phyloP scores from a whole-genome alignment of 2,888 invertebrate genomes.

The Gari tellinella region DNA sequence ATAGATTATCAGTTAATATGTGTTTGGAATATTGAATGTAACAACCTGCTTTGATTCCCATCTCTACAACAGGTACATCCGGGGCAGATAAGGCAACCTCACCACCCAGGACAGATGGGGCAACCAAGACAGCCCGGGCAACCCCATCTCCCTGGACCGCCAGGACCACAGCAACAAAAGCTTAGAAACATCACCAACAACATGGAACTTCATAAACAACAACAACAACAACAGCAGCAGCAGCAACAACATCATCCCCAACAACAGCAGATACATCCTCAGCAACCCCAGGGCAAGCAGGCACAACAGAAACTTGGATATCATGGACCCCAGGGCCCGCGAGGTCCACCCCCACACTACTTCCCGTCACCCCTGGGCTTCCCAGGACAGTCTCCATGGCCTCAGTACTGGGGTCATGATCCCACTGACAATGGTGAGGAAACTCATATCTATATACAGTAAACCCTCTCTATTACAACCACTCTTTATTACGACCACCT shows the following conservation, averaged over 20 bases:
- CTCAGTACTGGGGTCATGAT: conserved; percentile 89
- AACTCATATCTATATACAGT: no score
- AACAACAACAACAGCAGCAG: conserved; percentile 15
- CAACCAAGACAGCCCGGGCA: conserved; percentile 10
- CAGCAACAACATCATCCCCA: conserved; percentile 5
- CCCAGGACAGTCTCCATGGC: conserved; percentile 47
- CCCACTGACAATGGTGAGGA: conserved; percentile 91
- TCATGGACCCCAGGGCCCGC: conserved; percentile 12
- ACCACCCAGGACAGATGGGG: no score
- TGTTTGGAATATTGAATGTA: no score
- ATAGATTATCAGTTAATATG: no score
- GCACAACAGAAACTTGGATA: conserved; percentile 31
- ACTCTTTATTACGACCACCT: no score
- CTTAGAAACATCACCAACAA: conserved; percentile 55
- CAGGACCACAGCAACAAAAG: conserved; percentile 36
- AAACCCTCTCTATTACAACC: no score
- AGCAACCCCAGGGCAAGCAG: conserved; percentile 32
- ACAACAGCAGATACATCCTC: conserved; percentile 9
- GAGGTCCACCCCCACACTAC: conserved; percentile 54
- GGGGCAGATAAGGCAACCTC: no score
- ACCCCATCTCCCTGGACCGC: conserved; percentile 18
- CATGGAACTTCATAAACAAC: conserved; percentile 38
- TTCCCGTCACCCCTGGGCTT: conserved; percentile 37
- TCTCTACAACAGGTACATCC: no score
- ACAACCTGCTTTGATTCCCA: no score